phyloP scores from a whole-genome alignment of 2,797 vertebrate genomes.

The Enteromius afrohamiltoni region DNA sequence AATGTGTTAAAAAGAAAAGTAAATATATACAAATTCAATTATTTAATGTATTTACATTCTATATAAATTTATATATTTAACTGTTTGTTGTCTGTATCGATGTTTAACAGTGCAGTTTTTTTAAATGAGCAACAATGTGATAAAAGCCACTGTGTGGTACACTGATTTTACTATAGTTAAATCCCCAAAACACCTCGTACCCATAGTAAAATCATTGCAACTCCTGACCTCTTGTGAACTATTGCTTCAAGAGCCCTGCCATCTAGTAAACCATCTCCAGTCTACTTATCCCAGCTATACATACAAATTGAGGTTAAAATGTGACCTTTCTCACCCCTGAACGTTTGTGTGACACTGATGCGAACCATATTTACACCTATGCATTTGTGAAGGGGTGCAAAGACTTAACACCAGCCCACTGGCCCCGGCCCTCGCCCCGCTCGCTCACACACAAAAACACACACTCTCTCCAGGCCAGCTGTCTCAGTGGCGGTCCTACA shows the following conservation, averaged over 20 bases:
- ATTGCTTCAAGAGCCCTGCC: not conserved
- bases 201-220: not conserved
- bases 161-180: not conserved
- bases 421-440: slow-evolving; percentile 19
- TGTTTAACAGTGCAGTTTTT: not conserved
- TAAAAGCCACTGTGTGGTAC: not conserved
- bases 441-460: slow-evolving; percentile 1
- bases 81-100: not conserved
- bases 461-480: slow-evolving; percentile 51
- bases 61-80: not conserved
- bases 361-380: slow-evolving; percentile 56
- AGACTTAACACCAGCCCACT: slow-evolving; percentile 55
- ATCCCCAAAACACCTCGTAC: not conserved
- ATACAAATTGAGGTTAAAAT: slow-evolving; percentile 46
- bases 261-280: not conserved
- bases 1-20: no score
- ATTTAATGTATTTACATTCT: no score
- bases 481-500: slow-evolving; percentile 55
- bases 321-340: slow-evolving; percentile 11
- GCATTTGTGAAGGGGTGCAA: slow-evolving; percentile 56
- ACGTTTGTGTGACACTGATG: slow-evolving; percentile 35
- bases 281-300: slow-evolving; percentile 34
- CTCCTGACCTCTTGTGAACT: not conserved
- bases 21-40: no score
- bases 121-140: not conserved